Evolutionary conservation across 2,797 vertebrate species (phyloP).

Genomic region (Hirundo rustica): DNA sequence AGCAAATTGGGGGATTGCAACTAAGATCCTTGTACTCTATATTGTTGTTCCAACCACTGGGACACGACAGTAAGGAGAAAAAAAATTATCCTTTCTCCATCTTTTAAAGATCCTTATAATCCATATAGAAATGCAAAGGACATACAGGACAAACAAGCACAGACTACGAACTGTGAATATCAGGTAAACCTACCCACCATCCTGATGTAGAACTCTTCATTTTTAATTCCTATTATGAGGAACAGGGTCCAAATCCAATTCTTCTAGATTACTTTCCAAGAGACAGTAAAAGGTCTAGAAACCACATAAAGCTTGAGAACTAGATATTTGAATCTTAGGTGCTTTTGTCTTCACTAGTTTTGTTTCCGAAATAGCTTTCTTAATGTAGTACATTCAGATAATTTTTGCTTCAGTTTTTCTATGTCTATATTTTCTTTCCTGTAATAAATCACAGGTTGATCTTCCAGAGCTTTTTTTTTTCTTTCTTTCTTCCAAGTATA

Average conservation of each 20-base stretch:
- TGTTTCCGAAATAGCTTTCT: background rate
- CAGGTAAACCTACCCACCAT: background rate
- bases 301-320: fast-evolving
- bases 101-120: background rate
- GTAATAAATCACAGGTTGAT: background rate
- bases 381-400: fast-evolving
- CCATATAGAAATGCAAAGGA: background rate
- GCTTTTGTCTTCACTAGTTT: background rate
- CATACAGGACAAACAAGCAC: background rate
- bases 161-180: background rate
- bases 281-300: background rate
- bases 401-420: background rate
- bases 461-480: background rate
- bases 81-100: fast-evolving
- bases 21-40: background rate
- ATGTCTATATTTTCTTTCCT: background rate
- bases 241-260: background rate
- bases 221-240: background rate
- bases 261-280: background rate
- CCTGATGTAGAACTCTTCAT: background rate
- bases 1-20: background rate
- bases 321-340: background rate
- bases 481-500: background rate
- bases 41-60: background rate
- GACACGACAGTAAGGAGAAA: background rate